Base-by-base conservation (phyloP, 2,888 invertebrate species). In the Melikaiella ostensackeni region DNA sequence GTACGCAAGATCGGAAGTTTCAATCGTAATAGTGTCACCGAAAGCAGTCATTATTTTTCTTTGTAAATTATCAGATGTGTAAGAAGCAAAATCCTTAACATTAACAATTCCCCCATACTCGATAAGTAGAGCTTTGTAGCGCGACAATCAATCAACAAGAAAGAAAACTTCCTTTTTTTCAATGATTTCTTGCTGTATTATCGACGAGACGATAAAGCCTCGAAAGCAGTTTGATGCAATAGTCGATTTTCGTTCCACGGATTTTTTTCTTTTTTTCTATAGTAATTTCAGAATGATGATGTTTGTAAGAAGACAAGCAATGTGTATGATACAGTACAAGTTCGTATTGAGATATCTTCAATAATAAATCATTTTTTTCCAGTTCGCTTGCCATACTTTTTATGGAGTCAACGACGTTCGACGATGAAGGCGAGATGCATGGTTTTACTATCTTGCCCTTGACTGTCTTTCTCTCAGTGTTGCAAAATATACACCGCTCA, bases 291-390 rank as follows among this genome's bases (percentile, higher is more conserved):
- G 64, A 64, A 64, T 64, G 64, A 4, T 30, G 33, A n/a, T 64
- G n/a, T 38, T 64, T 64, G 64, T 27, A 64, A 38, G 5, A 35
- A n/a, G 19, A 35, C 19, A 64, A 64, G 27, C 64, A 64, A 38
- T 33, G 6, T 1, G 24, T 33, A 30, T 33, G 35, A n/a, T 33
- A 64, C 33, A 30, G 64, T 3, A 64, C 64, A 27, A n/a, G 8
- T 1, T 64, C 64, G 27, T 38, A 64, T n/a, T 27, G 38, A 5
- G 30, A 64, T 27, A 30, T 64, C 27, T 33, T 64, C 27, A 3
- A 64, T 30, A 64, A 64, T 9, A 64, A 64, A 64, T 64, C 64
- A 64, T 30, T 30, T n/a, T 33, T 30, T 35, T 30, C 35, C 21
- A 64, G 2, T 30, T 64, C 19, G 64, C 33, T 64, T 2, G 64